phyloP scores from a whole-genome alignment of 2,888 invertebrate genomes.

The Mellilla xanthometata region DNA sequence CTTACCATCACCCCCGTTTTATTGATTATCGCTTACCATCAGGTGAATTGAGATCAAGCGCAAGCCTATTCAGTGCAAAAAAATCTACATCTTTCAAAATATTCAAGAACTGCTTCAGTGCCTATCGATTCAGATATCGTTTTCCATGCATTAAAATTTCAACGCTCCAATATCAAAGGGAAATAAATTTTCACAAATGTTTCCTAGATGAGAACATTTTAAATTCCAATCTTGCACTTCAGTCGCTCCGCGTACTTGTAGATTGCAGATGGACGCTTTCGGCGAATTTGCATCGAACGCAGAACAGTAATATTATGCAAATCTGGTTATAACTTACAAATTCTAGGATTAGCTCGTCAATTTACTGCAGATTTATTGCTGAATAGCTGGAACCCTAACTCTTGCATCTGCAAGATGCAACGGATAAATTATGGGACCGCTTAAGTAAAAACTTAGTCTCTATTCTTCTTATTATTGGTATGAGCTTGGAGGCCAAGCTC shows the following conservation, averaged over 20 bases:
- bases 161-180: slow-evolving; percentile 29
- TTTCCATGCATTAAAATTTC: slow-evolving; percentile 24
- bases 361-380: slow-evolving; percentile 26
- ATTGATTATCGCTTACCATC: no score
- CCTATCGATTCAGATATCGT: slow-evolving; percentile 16
- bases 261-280: slow-evolving; percentile 52
- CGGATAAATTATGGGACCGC: no score
- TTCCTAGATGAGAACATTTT: slow-evolving; percentile 58
- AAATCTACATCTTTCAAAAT: no score
- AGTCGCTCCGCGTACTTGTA: slow-evolving; percentile 58
- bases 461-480: no score
- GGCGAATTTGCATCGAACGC: slow-evolving; percentile 67
- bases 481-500: no score
- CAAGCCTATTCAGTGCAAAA: no score
- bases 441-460: no score
- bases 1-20: no score
- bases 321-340: slow-evolving; percentile 57
- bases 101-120: slow-evolving; percentile 1
- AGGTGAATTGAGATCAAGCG: no score
- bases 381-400: no score
- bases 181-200: slow-evolving; percentile 51
- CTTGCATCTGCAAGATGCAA: no score
- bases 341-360: slow-evolving; percentile 55
- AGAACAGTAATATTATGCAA: slow-evolving; percentile 48
- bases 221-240: slow-evolving; percentile 71